Base-by-base conservation (phyloP, 2,797 vertebrate species). In the Heliangelus exortis region DNA sequence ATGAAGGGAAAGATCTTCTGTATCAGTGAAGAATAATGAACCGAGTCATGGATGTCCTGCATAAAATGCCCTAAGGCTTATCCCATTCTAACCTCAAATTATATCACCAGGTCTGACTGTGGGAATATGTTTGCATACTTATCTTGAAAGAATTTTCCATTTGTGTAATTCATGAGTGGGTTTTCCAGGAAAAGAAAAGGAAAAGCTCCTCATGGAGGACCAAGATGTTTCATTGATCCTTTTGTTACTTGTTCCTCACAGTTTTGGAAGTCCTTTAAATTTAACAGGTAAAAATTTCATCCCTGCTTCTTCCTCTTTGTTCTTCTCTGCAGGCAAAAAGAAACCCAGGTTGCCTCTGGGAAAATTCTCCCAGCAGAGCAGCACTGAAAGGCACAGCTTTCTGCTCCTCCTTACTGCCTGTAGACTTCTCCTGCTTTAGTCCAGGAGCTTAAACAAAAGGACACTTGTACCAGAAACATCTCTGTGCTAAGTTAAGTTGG, bases 1-100 rank as follows among this genome's bases (percentile, higher is more conserved):
- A 50, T 61, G 61, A 80, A 61, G 33, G 14, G 23, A 51, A 94
- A 90, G 50, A 45, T 75, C 87, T 54, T 67, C 61, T 68, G 89
- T 57, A 66, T 75, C 57, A 66, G 39, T 21, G 62, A 77, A 57
- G 80, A 95, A 78, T 67, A 84, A 95, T 57, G 82, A 79, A 48
- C 22, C 62, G 82, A 95, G 81, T 91, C 85, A 93, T 23, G 69
- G 41, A 65, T 77, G 65, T 77, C 84, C 94, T 76, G 63, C 50
- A 43, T 50, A 14, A 92, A 87, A 92, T 59, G 3, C 53, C 57
- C 57, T 51, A 80, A 90, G 26, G 13, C 10, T 86, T 62, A n/a
- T 77, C 12, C 31, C 48, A 34, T 92, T 68, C 63, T 54, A 94
- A 50, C 33, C 23, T n/a, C 8, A 74, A 73, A 90, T 89, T 82